phyloP scores from a whole-genome alignment of 2,888 invertebrate genomes.

The Phengaris arion region DNA sequence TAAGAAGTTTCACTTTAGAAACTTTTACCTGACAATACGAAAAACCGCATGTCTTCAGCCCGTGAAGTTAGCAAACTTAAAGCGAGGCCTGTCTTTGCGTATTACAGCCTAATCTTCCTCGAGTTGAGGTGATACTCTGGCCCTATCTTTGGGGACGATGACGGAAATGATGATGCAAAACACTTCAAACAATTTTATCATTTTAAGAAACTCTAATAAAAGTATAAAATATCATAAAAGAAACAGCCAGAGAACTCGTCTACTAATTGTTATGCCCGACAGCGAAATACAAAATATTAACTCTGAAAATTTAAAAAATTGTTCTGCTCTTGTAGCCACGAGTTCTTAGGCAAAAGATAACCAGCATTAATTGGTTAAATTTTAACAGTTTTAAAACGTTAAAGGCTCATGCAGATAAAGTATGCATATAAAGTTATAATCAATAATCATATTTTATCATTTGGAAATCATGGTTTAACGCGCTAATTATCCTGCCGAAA shows the following conservation, averaged over 20 bases:
- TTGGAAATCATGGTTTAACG: too few relatives aligned
- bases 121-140: too few relatives aligned
- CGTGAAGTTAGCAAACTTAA: too few relatives aligned
- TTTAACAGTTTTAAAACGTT: background rate
- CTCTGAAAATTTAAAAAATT: background rate
- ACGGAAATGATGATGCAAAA: background rate
- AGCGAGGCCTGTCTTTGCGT: too few relatives aligned
- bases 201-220: background rate
- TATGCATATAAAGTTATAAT: too few relatives aligned
- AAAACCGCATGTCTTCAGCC: too few relatives aligned
- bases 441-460: too few relatives aligned
- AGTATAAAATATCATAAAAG: background rate
- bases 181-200: background rate
- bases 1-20: too few relatives aligned
- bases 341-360: background rate
- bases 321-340: background rate
- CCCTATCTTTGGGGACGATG: too few relatives aligned
- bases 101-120: too few relatives aligned
- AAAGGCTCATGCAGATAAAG: background rate
- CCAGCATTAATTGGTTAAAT: background rate
- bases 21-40: too few relatives aligned
- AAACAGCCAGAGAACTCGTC: background rate
- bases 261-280: background rate
- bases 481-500: too few relatives aligned
- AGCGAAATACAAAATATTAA: constrained; percentile 11